Percentiles rank a stretch among this genome's conserved stretches.
These are phyloP conservation scores for Dendroctonus ponderosae DNA, from an alignment of 1,140 invertebrate genomes.

Conservation along the genomic window DNA sequence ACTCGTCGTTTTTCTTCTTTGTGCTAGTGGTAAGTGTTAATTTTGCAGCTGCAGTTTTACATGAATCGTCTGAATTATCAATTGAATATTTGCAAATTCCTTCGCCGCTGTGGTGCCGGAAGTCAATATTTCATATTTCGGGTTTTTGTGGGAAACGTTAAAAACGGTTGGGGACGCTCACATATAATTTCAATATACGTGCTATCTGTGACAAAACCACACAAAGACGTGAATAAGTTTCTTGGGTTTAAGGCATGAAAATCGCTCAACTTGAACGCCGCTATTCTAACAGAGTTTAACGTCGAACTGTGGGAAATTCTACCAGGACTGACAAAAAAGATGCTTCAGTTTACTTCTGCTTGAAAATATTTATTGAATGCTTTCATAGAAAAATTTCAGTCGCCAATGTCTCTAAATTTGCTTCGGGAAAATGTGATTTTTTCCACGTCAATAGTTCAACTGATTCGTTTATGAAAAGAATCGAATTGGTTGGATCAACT, in stretches of 20 bases:
- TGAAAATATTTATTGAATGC: no score
- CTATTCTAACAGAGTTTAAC: not conserved
- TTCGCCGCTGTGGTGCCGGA: no score
- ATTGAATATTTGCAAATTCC: no score
- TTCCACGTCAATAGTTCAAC: no score
- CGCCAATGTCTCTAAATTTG: no score
- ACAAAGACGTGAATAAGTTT: slow-evolving; percentile 18
- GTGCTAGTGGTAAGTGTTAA: not conserved
- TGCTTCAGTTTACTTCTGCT: no score
- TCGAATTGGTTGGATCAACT: no score
- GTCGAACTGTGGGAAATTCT: not conserved
- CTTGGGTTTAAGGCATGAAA: slow-evolving; percentile 10
- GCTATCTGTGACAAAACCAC: slow-evolving; percentile 14
- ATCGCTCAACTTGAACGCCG: slow-evolving; percentile 16
- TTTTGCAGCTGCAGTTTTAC: not conserved
- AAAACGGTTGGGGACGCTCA: not conserved
- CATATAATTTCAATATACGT: slow-evolving; percentile 10
- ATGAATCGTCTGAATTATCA: not conserved
- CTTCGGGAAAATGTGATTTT: no score
- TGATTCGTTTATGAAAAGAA: no score
- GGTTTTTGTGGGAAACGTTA: slow-evolving; percentile 11
- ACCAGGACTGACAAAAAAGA: not conserved
- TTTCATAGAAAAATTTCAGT: no score
- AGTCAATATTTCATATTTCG: not conserved
- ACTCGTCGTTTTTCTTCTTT: not conserved